A percentile compares a stretch with the other conserved stretches of the same genome.
These are phyloP conservation scores for Synchiropus splendidus DNA, from an alignment of 2,113 vertebrate species.

Conservation along the genomic window DNA sequence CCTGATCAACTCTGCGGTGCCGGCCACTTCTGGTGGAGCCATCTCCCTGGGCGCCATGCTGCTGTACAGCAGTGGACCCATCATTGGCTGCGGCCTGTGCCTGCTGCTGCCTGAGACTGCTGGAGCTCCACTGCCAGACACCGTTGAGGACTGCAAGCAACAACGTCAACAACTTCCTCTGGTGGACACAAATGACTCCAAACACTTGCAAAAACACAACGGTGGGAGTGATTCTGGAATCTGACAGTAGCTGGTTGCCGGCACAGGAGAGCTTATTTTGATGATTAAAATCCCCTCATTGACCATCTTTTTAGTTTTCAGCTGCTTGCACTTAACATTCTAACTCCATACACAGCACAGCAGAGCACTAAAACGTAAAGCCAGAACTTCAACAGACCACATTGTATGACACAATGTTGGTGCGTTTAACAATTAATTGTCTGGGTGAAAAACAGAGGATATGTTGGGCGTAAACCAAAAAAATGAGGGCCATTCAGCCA, in stretches of 20 bases:
- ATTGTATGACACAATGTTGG: no score
- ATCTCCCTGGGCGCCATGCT: constrained; percentile 62
- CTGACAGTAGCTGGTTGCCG: background rate
- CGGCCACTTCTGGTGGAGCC: constrained; percentile 9
- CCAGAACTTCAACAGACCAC: no score
- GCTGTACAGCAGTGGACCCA: constrained; percentile 58
- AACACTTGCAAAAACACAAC: background rate
- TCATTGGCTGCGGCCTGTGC: constrained; percentile 52
- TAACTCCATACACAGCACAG: no score
- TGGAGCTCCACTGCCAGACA: constrained; percentile 52
- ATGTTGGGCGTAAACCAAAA: no score
- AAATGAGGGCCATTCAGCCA: no score
- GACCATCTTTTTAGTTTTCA: no score
- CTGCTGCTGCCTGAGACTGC: constrained; percentile 64
- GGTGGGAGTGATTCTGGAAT: no score
- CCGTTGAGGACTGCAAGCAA: constrained; percentile 53
- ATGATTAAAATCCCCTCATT: no score
- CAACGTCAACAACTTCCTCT: constrained; percentile 22
- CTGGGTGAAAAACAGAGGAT: no score
- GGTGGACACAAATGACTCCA: constrained; percentile 7
- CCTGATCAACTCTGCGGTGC: constrained; percentile 49
- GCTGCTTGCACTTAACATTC: no score
- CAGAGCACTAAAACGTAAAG: no score
- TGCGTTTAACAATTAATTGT: no score
- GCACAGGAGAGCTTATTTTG: background rate